Evolutionary conservation across 2,113 vertebrate species (phyloP).

Genomic region (Sialia sialis): DNA sequence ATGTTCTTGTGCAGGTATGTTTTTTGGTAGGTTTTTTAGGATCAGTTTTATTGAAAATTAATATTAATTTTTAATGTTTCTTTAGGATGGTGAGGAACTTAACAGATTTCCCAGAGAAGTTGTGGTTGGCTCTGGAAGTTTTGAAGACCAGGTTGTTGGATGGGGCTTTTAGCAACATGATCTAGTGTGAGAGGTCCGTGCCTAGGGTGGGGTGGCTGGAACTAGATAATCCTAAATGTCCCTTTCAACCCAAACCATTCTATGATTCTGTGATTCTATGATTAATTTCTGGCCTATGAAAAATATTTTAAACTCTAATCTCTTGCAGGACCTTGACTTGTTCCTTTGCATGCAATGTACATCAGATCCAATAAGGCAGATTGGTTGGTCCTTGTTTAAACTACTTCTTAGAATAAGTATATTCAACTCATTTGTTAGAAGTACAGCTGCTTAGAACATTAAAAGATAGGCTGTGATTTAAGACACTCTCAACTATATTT

Average conservation of each 20-base stretch:
- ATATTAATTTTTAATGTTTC: neutral
- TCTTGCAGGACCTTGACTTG: neutral
- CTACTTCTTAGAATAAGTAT: neutral
- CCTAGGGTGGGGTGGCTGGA: rapidly evolving
- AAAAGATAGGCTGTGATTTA: neutral
- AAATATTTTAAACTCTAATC: neutral
- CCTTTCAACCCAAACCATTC: neutral
- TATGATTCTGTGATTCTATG: neutral
- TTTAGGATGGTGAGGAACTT: neutral
- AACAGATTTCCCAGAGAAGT: neutral
- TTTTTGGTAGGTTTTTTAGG: neutral
- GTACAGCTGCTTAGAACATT: neutral
- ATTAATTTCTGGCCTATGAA: neutral
- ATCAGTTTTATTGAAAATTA: neutral
- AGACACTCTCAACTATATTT: neutral
- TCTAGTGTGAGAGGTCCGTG: neutral
- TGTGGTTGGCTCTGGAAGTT: neutral
- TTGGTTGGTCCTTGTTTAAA: neutral
- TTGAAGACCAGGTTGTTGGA: neutral
- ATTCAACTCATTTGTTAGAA: neutral
- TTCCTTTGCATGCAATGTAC: neutral
- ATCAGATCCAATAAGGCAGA: neutral
- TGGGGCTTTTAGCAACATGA: neutral
- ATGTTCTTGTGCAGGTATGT: neutral
- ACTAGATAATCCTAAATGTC: neutral